Evolutionary conservation across 2,113 vertebrate genomes (phyloP).

Genomic region (Boulengeromyrus knoepffleri): DNA sequence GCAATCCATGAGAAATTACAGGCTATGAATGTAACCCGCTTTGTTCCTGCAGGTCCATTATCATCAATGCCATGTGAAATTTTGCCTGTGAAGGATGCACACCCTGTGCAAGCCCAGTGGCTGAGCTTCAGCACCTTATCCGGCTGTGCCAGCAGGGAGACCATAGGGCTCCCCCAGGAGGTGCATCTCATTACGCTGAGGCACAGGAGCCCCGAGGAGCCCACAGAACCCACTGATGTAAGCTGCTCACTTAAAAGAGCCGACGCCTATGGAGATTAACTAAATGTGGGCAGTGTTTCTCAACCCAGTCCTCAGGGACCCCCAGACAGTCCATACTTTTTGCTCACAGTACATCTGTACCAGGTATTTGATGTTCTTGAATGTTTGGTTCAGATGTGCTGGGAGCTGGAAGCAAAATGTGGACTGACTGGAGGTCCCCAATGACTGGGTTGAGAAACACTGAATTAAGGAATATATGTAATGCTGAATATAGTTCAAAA

Average conservation of each 20-base stretch:
- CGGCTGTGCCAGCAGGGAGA: conserved; percentile 85
- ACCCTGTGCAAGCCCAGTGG: conserved; percentile 79
- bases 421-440: neutral
- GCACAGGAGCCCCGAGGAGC: conserved; percentile 46
- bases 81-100: conserved; percentile 66
- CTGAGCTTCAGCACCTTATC: conserved; percentile 81
- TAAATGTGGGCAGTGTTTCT: neutral
- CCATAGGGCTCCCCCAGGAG: conserved; percentile 69
- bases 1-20: neutral
- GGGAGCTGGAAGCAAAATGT: neutral
- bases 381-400: neutral
- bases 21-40: neutral
- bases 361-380: neutral
- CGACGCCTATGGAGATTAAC: neutral
- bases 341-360: neutral
- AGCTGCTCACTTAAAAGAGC: conserved; percentile 22
- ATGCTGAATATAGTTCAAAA: neutral
- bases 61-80: conserved; percentile 66
- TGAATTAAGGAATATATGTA: neutral
- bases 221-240: conserved; percentile 67
- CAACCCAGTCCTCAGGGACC: neutral
- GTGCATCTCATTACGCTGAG: conserved; percentile 88
- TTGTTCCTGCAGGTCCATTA: conserved; percentile 60
- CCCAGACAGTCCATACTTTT: neutral
- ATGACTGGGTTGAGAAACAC: neutral